phyloP scores from a whole-genome alignment of 1,140 invertebrate genomes.

The Xylocopa sonorina region DNA sequence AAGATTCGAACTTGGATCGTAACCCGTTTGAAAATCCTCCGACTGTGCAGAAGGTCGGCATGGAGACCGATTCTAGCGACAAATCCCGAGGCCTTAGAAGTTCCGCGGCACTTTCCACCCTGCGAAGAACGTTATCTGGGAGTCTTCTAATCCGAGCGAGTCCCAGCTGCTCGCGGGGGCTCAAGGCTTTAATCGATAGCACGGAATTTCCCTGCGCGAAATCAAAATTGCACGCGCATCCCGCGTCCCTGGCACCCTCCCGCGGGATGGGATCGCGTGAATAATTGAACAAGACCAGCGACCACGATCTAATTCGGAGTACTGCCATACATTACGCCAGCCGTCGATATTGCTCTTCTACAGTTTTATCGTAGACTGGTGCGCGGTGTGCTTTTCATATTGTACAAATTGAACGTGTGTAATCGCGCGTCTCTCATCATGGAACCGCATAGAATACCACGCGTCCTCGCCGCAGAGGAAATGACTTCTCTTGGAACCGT shows the following conservation, averaged over 20 bases:
- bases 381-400: too few relatives aligned
- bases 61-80: neutral
- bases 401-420: too few relatives aligned
- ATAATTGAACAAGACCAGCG: constrained; percentile 18
- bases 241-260: neutral
- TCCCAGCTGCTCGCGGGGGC: neutral
- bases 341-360: too few relatives aligned
- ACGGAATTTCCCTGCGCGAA: constrained; percentile 10
- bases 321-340: too few relatives aligned
- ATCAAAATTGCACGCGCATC: constrained; percentile 46
- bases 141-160: constrained; percentile 40
- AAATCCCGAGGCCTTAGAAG: constrained; percentile 40
- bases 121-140: neutral
- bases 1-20: too few relatives aligned
- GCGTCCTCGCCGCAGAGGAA: too few relatives aligned
- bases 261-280: neutral
- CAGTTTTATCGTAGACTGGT: too few relatives aligned
- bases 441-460: too few relatives aligned
- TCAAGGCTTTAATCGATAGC: constrained; percentile 45
- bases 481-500: neutral
- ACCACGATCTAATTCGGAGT: too few relatives aligned
- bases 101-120: constrained; percentile 2
- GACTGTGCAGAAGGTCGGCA: neutral
- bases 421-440: too few relatives aligned
- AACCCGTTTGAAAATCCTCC: too few relatives aligned